phyloP scores from a whole-genome alignment of 2,797 vertebrate species.

The Eospalax fontanierii region DNA sequence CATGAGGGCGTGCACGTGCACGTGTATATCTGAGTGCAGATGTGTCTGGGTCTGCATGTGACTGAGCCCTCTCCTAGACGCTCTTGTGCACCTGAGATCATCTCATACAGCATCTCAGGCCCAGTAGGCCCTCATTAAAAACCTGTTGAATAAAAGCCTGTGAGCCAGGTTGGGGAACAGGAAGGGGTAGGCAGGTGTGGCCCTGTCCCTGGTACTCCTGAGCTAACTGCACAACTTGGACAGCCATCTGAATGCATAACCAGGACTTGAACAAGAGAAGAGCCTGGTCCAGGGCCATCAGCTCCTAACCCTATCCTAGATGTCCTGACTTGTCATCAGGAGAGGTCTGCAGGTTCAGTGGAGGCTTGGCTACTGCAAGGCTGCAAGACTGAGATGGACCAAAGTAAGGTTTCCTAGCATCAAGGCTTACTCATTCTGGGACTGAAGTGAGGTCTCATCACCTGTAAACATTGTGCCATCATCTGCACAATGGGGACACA shows the following conservation, averaged over 20 bases:
- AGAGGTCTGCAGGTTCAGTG: fast-evolving
- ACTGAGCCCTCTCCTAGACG: no score
- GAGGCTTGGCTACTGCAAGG: fast-evolving
- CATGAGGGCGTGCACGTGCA: background rate
- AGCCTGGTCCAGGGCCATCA: fast-evolving
- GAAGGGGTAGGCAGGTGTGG: no score
- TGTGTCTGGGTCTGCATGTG: background rate
- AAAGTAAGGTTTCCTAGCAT: background rate
- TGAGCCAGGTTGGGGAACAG: background rate
- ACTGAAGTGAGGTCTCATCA: no score
- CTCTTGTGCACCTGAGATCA: no score
- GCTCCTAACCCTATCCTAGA: no score
- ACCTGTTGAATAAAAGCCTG: no score
- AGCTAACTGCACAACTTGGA: background rate
- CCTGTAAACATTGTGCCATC: background rate
- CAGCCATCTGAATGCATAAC: background rate
- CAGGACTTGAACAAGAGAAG: background rate
- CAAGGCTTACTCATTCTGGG: fast-evolving
- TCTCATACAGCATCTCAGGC: background rate
- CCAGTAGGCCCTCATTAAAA: background rate
- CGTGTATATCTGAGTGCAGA: background rate
- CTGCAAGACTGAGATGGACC: fast-evolving
- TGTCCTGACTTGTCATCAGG: fast-evolving
- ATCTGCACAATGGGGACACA: no score
- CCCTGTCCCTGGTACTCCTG: background rate